Conservation (phyloP, 2,888 invertebrate genomes). For the Nipponacmea schrenckii region DNA sequence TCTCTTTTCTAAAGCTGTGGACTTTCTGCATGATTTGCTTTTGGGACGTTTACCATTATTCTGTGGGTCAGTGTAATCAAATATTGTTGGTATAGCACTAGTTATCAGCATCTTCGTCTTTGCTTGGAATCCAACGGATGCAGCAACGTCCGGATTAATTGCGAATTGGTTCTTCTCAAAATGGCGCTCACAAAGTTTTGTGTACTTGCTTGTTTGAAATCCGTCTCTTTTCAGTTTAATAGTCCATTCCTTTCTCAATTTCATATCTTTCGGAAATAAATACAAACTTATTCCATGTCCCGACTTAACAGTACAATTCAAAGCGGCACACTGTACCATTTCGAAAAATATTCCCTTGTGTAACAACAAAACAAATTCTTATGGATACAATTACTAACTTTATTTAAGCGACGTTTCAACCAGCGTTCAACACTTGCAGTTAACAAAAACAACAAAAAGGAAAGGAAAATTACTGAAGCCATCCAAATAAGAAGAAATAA, state of each 20-base stretch:
- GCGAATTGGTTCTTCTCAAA: slow-evolving; percentile 11
- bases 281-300: slow-evolving; percentile 12
- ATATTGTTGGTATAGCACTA: slow-evolving; percentile 13
- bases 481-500: too few relatives aligned
- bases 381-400: too few relatives aligned
- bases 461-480: too few relatives aligned
- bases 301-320: slow-evolving; percentile 12
- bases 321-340: slow-evolving; percentile 16
- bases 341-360: too few relatives aligned
- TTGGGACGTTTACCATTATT: not conserved
- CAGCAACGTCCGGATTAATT: slow-evolving; percentile 3
- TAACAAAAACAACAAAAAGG: too few relatives aligned
- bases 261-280: slow-evolving; percentile 3
- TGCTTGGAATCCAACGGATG: slow-evolving; percentile 3
- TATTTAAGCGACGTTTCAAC: too few relatives aligned
- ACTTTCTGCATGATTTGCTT: too few relatives aligned
- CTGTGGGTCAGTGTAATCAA: slow-evolving; percentile 1
- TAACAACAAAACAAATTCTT: too few relatives aligned
- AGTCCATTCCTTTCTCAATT: slow-evolving; percentile 7
- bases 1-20: too few relatives aligned
- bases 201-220: slow-evolving; percentile 4
- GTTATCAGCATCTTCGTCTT: not conserved
- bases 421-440: too few relatives aligned
- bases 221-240: slow-evolving; percentile 10
- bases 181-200: slow-evolving; percentile 9